Evolutionary conservation across 2,797 vertebrate genomes (phyloP).

Genomic region (Falco berigora): DNA sequence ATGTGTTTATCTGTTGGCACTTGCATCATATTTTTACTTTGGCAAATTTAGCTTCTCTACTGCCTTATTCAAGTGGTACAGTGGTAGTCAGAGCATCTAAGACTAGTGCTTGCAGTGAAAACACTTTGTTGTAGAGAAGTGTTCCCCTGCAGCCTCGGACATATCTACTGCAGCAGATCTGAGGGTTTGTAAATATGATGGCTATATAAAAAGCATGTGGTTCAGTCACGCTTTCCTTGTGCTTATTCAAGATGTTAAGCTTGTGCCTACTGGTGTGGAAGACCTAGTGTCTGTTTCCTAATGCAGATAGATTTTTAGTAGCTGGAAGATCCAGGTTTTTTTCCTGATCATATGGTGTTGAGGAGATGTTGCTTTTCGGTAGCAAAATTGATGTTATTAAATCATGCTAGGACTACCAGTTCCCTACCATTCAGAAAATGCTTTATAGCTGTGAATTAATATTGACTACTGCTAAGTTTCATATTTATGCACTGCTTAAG

Average conservation of each 20-base stretch:
- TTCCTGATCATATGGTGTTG: not conserved
- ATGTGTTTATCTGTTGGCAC: not conserved
- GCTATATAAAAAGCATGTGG: not conserved
- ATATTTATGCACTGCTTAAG: not conserved
- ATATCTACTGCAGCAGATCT: not conserved
- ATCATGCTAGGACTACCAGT: not conserved
- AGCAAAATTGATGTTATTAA: rapidly evolving
- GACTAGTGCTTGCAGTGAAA: not conserved
- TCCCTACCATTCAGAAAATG: not conserved
- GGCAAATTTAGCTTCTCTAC: not conserved
- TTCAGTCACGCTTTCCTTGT: not conserved
- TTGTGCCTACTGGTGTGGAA: not conserved
- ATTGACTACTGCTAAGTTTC: not conserved
- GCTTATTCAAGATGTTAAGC: not conserved
- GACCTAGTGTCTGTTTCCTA: not conserved
- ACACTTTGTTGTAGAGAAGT: not conserved
- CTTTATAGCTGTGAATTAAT: not conserved
- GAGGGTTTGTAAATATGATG: not conserved
- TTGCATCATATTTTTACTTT: not conserved
- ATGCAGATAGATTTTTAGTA: not conserved
- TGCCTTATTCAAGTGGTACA: not conserved
- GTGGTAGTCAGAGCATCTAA: not conserved
- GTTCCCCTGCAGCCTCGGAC: rapidly evolving
- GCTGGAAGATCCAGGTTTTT: not conserved
- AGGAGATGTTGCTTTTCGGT: not conserved